Percentiles rank a stretch among this genome's conserved stretches.
Conservation (phyloP, 2,113 vertebrate genomes). For the Xenopus borealis region DNA sequence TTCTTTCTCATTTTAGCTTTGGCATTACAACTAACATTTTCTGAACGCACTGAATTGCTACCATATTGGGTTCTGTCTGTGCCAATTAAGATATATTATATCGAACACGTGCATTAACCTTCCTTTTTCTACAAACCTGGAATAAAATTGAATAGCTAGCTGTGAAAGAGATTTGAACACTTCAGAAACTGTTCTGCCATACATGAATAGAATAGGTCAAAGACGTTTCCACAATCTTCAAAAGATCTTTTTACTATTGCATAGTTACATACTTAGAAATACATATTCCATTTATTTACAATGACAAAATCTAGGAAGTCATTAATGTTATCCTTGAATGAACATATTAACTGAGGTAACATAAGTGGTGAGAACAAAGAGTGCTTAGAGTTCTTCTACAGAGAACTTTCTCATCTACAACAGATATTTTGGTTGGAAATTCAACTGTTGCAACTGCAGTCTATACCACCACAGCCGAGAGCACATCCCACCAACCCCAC, state of each 20-base stretch:
- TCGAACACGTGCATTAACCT: slow-evolving; percentile 36
- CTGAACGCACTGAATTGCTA: slow-evolving; percentile 18
- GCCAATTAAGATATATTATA: slow-evolving; percentile 41
- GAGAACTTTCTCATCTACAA: background rate
- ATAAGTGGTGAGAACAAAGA: background rate
- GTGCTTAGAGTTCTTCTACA: background rate
- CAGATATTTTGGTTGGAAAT: no score
- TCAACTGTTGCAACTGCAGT: no score
- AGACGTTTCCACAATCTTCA: slow-evolving; percentile 10
- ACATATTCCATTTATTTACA: slow-evolving; percentile 1
- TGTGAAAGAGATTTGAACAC: slow-evolving; percentile 28
- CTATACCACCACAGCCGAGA: no score
- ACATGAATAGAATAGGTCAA: slow-evolving; percentile 27
- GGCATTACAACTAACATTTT: slow-evolving; percentile 38
- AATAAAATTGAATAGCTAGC: slow-evolving; percentile 34
- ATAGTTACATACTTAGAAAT: slow-evolving; percentile 5
- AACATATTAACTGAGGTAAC: background rate
- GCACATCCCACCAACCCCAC: no score
- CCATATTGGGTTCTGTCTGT: slow-evolving; percentile 35
- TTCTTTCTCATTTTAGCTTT: slow-evolving; percentile 20
- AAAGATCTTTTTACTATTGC: slow-evolving; percentile 15
- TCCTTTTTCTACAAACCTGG: slow-evolving; percentile 20
- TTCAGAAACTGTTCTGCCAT: slow-evolving; percentile 29
- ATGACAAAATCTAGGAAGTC: background rate
- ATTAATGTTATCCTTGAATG: slow-evolving; percentile 15